Evolutionary conservation across 2,113 vertebrate species (phyloP).

Genomic region (Polypterus bichir): DNA sequence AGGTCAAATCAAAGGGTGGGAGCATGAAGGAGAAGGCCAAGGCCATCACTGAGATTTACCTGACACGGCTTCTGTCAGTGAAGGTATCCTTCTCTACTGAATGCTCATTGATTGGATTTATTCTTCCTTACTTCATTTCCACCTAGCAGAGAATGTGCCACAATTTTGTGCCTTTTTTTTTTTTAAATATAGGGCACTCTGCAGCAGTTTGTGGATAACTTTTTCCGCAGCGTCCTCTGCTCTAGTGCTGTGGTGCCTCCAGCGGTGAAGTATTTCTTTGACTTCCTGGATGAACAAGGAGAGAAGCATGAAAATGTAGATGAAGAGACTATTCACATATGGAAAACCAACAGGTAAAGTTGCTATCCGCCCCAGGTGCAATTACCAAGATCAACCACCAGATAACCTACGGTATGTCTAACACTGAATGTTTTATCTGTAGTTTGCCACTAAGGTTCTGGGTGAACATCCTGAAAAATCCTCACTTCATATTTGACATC

Average conservation of each 20-base stretch:
- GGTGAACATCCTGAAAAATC: conserved; percentile 98
- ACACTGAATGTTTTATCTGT: conserved; percentile 24
- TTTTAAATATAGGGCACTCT: conserved; percentile 71
- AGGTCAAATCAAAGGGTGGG: conserved; percentile 85
- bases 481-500: conserved; percentile 92
- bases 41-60: conserved; percentile 97
- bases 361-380: conserved; percentile 18
- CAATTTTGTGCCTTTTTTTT: background rate
- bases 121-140: background rate
- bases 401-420: background rate
- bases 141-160: background rate
- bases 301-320: conserved; percentile 84
- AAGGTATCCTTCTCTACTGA: conserved; percentile 56
- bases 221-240: conserved; percentile 87
- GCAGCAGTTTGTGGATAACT: conserved; percentile 96
- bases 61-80: conserved; percentile 90
- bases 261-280: conserved; percentile 95
- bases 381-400: no score
- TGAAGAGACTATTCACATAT: conserved; percentile 94
- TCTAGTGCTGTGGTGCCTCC: conserved; percentile 77
- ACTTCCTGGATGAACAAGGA: conserved; percentile 94
- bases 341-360: conserved; percentile 91
- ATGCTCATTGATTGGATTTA: conserved; percentile 6
- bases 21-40: conserved; percentile 96
- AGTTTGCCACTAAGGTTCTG: conserved; percentile 91